phyloP scores from a whole-genome alignment of 2,888 invertebrate species.

The Rhimphoctona megacephalus region DNA sequence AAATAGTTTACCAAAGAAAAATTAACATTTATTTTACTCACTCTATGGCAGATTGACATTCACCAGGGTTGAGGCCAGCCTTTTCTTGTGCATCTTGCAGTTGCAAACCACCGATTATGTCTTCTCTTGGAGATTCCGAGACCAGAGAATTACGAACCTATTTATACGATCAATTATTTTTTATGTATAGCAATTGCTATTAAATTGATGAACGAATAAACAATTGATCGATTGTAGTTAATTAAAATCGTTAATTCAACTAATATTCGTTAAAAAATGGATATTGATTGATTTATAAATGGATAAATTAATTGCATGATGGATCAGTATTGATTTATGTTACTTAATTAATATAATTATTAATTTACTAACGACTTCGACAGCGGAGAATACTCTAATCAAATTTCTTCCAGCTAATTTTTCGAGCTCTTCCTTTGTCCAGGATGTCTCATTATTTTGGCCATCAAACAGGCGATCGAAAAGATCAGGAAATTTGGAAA shows the following conservation, averaged over 20 bases:
- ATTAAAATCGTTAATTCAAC: too few species aligned
- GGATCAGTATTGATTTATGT: too few species aligned
- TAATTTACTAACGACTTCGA: constrained; percentile 77
- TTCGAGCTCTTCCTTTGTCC: constrained; percentile 85
- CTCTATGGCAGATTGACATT: constrained; percentile 79
- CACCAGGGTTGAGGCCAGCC: constrained; percentile 72
- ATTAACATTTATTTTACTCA: constrained; percentile 65
- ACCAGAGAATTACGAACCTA: constrained; percentile 76
- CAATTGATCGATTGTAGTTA: too few species aligned
- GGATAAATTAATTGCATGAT: too few species aligned
- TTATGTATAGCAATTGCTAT: neutral
- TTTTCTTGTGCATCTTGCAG: constrained; percentile 73
- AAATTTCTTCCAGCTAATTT: constrained; percentile 86
- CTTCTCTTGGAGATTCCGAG: constrained; percentile 72
- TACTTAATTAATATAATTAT: neutral
- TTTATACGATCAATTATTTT: neutral
- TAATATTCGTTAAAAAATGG: too few species aligned
- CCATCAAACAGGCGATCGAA: constrained; percentile 84
- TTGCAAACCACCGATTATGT: constrained; percentile 74
- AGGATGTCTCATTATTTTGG: constrained; percentile 76
- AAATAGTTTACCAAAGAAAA: neutral
- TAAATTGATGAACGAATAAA: neutral
- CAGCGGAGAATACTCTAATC: constrained; percentile 84
- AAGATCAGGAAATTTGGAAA: constrained; percentile 85
- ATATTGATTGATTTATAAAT: too few species aligned